Percentiles rank a stretch among this genome's conserved stretches.
These are phyloP conservation scores for Aradophagus sp. DNA, from an alignment of 1,140 invertebrate species.

Conservation along the genomic window DNA sequence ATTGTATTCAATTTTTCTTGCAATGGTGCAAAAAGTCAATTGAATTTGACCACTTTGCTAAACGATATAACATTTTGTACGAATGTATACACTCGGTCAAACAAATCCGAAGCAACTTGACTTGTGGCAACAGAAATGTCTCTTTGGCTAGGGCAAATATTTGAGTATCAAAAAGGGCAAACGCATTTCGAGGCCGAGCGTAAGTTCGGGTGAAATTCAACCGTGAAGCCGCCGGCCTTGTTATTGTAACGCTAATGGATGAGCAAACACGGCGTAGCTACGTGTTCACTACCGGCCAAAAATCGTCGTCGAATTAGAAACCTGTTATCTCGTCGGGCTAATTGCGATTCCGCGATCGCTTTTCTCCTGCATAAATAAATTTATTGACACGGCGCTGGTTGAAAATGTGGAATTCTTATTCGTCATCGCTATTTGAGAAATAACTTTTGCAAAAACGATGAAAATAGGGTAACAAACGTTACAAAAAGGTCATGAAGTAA, in stretches of 20 bases:
- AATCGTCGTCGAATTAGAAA: slow-evolving; percentile 42
- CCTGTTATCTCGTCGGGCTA: slow-evolving; percentile 37
- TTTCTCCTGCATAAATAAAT: slow-evolving; percentile 27
- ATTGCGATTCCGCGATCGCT: slow-evolving; percentile 22
- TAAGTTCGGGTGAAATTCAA: slow-evolving; percentile 49
- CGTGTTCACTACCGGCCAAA: slow-evolving; percentile 44
- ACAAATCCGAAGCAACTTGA: slow-evolving; percentile 46
- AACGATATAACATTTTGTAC: slow-evolving; percentile 37
- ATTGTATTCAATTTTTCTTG: too few species aligned
- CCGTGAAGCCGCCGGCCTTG: slow-evolving; percentile 38
- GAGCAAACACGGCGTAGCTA: slow-evolving; percentile 54
- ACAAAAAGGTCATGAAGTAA: too few species aligned
- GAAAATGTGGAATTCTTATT: too few species aligned
- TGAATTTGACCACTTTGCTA: not conserved
- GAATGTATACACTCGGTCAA: slow-evolving; percentile 45
- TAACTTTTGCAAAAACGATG: too few species aligned
- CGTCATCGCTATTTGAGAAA: too few species aligned
- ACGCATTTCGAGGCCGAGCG: slow-evolving; percentile 40
- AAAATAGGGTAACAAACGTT: too few species aligned
- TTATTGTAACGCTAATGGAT: slow-evolving; percentile 62
- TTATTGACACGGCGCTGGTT: slow-evolving; percentile 10
- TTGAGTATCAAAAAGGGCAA: slow-evolving; percentile 45
- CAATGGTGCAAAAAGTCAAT: too few species aligned
- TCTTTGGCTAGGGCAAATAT: slow-evolving; percentile 40
- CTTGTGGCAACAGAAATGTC: slow-evolving; percentile 50